Conservation (phyloP, 2,797 vertebrate species). For the Harpia harpyja region DNA sequence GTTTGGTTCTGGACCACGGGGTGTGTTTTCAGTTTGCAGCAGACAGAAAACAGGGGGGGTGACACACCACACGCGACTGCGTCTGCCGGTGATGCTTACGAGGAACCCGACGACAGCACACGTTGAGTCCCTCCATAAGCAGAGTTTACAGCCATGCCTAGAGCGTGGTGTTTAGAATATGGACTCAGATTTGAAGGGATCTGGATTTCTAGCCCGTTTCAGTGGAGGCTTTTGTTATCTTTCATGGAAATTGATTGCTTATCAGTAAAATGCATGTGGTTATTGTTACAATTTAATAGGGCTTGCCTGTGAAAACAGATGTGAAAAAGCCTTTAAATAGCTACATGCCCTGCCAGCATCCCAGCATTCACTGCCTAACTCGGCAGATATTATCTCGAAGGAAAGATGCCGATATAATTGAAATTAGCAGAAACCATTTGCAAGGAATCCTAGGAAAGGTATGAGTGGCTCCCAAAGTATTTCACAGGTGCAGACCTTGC, state of each 20-base stretch:
- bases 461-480: not conserved
- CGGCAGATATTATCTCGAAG: not conserved
- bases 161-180: not conserved
- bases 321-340: not conserved
- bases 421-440: not conserved
- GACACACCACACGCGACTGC: not conserved
- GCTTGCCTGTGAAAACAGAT: constrained; percentile 6
- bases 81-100: not conserved
- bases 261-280: not conserved
- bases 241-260: not conserved
- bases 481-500: not conserved
- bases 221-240: not conserved
- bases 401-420: not conserved
- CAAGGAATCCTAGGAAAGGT: not conserved
- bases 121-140: not conserved
- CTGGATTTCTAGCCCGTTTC: not conserved
- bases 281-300: not conserved
- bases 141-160: not conserved
- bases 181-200: not conserved
- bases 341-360: not conserved
- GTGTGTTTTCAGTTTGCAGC: not conserved
- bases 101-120: not conserved
- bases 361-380: not conserved
- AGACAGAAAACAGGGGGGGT: not conserved
- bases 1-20: not conserved